These are phyloP conservation scores for Hymenochirus boettgeri DNA, from an alignment of 2,113 vertebrate genomes.

Conservation along the genomic window DNA sequence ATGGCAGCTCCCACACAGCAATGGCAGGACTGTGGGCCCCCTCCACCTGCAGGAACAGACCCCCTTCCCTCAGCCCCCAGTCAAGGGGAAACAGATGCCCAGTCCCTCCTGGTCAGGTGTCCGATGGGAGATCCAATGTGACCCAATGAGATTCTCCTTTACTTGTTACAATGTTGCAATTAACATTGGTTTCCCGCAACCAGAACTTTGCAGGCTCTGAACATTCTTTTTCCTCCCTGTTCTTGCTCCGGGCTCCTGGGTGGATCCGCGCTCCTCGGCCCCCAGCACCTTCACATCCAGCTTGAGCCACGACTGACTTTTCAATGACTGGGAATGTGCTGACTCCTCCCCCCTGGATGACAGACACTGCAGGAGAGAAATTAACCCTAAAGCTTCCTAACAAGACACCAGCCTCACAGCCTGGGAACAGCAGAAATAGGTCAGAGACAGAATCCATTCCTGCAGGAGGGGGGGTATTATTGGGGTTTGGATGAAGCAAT, in stretches of 20 bases:
- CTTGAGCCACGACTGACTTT: conserved; percentile 22
- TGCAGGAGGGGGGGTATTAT: no score
- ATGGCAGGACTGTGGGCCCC: no score
- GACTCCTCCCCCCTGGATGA: conserved; percentile 14
- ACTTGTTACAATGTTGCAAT: neutral
- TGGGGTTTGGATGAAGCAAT: no score
- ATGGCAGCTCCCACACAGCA: no score
- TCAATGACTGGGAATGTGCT: conserved; percentile 3
- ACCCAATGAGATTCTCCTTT: no score
- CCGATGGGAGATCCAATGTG: no score
- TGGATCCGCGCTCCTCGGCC: conserved; percentile 14
- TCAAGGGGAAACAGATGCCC: neutral
- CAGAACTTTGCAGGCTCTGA: neutral
- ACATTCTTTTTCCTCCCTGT: neutral
- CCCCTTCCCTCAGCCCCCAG: neutral
- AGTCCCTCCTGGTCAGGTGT: neutral
- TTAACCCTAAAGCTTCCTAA: conserved; percentile 25
- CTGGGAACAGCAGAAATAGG: conserved; percentile 1
- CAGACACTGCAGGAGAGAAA: conserved; percentile 28
- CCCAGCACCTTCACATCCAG: conserved; percentile 14
- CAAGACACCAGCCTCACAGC: neutral
- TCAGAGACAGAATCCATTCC: neutral
- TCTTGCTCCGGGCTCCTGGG: neutral
- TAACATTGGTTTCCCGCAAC: no score
- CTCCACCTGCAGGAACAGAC: neutral